Percentiles rank a stretch among this genome's conserved stretches.
These are phyloP conservation scores for Perccottus glenii DNA, from an alignment of 2,113 vertebrate genomes.

Conservation along the genomic window DNA sequence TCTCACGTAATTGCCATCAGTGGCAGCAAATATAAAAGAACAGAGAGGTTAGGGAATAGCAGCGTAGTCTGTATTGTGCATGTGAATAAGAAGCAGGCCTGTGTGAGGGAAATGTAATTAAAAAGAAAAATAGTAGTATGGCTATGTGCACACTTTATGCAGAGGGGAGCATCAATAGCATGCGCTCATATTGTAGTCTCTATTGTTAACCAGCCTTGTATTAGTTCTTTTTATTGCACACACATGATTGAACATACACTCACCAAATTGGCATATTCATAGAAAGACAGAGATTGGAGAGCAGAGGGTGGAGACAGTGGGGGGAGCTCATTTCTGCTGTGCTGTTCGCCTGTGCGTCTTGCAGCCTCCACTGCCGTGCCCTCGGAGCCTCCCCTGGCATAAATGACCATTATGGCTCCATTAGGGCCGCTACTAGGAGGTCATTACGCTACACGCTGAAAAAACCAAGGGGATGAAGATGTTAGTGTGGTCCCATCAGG, in stretches of 20 bases:
- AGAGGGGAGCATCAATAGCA: conserved; percentile 44
- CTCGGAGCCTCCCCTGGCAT: conserved; percentile 70
- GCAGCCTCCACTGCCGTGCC: conserved; percentile 63
- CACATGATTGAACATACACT: conserved; percentile 41
- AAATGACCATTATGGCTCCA: conserved; percentile 80
- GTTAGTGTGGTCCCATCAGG: conserved; percentile 73
- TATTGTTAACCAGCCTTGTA: conserved; percentile 61
- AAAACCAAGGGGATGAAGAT: conserved; percentile 71
- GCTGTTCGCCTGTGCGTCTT: conserved; percentile 55
- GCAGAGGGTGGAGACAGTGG: conserved; percentile 37
- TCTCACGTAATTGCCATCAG: conserved; percentile 25
- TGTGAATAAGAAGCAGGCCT: conserved; percentile 48
- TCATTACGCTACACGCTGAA: conserved; percentile 69
- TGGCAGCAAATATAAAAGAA: conserved; percentile 36
- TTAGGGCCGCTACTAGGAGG: conserved; percentile 73
- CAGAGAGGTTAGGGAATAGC: conserved; percentile 40
- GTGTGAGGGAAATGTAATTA: conserved; percentile 58
- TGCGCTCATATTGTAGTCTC: conserved; percentile 57
- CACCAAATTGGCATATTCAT: conserved; percentile 35
- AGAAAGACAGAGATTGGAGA: conserved; percentile 46
- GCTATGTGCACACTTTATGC: conserved; percentile 52
- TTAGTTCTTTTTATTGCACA: conserved; percentile 52
- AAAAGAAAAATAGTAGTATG: conserved; percentile 51
- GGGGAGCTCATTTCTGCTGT: conserved; percentile 43
- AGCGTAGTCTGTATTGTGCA: conserved; percentile 38